Conservation (phyloP, 2,113 vertebrate genomes). For the Aptenodytes forsteri region DNA sequence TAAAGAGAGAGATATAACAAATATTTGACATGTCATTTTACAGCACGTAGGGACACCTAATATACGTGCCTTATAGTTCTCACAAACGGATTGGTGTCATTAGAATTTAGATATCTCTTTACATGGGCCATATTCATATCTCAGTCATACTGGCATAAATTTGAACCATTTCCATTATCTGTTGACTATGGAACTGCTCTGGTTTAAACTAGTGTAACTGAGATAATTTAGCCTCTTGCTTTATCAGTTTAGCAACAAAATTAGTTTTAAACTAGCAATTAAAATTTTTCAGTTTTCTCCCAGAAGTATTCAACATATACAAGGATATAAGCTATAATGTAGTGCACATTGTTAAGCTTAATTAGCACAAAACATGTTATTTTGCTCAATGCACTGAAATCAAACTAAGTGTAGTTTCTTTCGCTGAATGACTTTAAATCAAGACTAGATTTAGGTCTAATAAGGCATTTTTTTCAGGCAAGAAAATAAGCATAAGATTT, state of each 20-base stretch:
- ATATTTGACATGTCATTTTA: slow-evolving; percentile 40
- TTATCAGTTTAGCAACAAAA: background rate
- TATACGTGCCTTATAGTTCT: slow-evolving; percentile 32
- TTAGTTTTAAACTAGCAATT: background rate
- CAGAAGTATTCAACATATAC: background rate
- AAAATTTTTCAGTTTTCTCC: background rate
- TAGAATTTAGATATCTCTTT: background rate
- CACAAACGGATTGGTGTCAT: background rate
- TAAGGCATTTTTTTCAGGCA: background rate
- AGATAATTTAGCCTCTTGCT: background rate
- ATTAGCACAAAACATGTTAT: background rate
- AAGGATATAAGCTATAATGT: background rate
- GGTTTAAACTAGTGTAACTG: background rate
- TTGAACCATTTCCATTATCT: background rate
- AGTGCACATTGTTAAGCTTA: background rate
- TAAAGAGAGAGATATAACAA: slow-evolving; percentile 36
- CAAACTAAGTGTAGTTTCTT: background rate
- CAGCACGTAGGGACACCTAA: slow-evolving; percentile 4
- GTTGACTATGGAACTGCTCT: background rate
- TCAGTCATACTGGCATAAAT: background rate
- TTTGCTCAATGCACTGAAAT: background rate
- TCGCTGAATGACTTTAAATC: background rate
- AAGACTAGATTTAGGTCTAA: background rate
- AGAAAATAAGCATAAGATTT: background rate
- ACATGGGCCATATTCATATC: background rate